These are phyloP conservation scores for Equus quagga DNA, from an alignment of 2,113 vertebrate genomes.

Conservation along the genomic window DNA sequence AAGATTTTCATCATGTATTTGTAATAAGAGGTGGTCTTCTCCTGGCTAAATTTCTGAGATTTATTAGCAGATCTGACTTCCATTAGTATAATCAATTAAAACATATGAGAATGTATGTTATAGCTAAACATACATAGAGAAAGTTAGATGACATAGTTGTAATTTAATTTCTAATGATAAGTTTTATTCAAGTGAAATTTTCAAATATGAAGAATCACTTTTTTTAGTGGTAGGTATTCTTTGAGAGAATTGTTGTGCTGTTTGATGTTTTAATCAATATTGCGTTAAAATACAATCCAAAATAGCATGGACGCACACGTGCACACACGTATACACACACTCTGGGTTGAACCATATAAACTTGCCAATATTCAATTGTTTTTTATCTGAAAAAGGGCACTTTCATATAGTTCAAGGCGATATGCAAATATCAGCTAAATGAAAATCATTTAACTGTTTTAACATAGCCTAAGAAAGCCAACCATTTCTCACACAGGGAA, in stretches of 20 bases:
- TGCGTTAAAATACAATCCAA: background rate
- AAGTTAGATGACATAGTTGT: background rate
- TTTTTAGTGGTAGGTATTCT: background rate
- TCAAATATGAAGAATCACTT: background rate
- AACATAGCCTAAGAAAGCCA: background rate
- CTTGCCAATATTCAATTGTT: constrained; percentile 4
- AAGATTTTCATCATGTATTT: background rate
- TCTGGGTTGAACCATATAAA: background rate
- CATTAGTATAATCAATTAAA: background rate
- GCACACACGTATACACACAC: background rate
- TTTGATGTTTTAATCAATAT: constrained; percentile 14
- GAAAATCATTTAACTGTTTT: background rate
- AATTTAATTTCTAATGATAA: constrained; percentile 7
- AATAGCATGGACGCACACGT: background rate
- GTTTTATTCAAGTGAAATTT: background rate
- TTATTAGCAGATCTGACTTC: background rate
- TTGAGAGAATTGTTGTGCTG: background rate
- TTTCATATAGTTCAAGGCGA: background rate
- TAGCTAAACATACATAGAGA: background rate
- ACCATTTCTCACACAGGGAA: background rate
- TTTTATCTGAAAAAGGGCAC: background rate
- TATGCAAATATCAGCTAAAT: background rate
- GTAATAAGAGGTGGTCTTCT: background rate
- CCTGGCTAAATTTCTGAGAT: background rate
- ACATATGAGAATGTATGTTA: background rate